Percentiles rank a stretch among this genome's conserved stretches.
These are phyloP conservation scores for Phrynocephalus vlangalii DNA, from an alignment of 2,797 vertebrate species.

Conservation along the genomic window DNA sequence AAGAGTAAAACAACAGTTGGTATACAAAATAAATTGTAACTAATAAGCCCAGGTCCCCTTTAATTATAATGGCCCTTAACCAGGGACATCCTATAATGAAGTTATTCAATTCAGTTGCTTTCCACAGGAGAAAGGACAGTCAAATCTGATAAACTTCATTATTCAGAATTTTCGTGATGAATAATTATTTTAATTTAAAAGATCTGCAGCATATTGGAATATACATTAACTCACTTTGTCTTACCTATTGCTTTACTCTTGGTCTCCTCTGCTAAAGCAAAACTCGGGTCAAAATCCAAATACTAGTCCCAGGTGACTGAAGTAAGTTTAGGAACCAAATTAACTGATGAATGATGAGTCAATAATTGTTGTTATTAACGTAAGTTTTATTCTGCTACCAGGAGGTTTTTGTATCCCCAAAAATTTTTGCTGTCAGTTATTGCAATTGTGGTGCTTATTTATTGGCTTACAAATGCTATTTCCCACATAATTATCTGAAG, in stretches of 20 bases:
- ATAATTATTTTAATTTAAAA: not conserved
- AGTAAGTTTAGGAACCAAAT: too few species aligned
- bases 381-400: accelerated
- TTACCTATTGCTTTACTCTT: not conserved
- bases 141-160: not conserved
- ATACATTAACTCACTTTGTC: not conserved
- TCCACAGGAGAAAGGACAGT: not conserved
- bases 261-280: not conserved
- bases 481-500: slow-evolving; percentile 4
- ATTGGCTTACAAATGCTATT: slow-evolving; percentile 7
- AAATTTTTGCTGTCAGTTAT: not conserved
- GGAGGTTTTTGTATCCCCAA: accelerated
- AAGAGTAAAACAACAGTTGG: not conserved
- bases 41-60: too few species aligned
- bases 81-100: not conserved
- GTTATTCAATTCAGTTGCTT: not conserved
- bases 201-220: not conserved
- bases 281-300: not conserved
- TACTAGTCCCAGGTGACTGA: too few species aligned
- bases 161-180: not conserved
- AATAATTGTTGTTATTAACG: not conserved
- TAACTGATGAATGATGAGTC: too few species aligned
- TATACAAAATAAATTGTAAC: not conserved
- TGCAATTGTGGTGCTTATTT: slow-evolving; percentile 7
- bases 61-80: not conserved